Conservation (phyloP, 2,888 invertebrate species). For the Phyllotreta cruciferae region DNA sequence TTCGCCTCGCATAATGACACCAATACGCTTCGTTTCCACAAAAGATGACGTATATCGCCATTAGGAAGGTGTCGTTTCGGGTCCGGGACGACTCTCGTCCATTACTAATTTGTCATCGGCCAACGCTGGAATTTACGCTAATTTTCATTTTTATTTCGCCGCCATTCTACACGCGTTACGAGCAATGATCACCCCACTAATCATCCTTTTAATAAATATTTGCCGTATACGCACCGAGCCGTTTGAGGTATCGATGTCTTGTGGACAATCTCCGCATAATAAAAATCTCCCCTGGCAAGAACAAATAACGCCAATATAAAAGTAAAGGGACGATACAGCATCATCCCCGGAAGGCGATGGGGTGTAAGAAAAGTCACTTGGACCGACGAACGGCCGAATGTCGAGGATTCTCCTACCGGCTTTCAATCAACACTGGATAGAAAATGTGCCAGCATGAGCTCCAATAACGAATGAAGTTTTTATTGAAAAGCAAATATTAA, state of each 20-base stretch:
- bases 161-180: no score
- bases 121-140: constrained; percentile 46
- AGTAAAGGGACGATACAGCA: constrained; percentile 14
- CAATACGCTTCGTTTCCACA: constrained; percentile 54
- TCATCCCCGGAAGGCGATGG: constrained; percentile 16
- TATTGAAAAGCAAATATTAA: no score
- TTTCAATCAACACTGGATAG: neutral
- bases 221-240: no score
- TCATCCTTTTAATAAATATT: no score
- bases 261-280: no score
- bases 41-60: constrained; percentile 55
- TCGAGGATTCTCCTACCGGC: constrained; percentile 11
- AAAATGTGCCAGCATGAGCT: no score
- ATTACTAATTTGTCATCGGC: constrained; percentile 50
- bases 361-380: constrained; percentile 20
- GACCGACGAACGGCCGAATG: constrained; percentile 11
- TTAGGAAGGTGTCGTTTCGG: constrained; percentile 53
- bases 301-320: constrained; percentile 34
- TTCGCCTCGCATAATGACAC: constrained; percentile 51
- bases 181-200: no score
- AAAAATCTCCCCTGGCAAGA: constrained; percentile 15
- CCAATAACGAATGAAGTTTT: no score
- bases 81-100: constrained; percentile 50
- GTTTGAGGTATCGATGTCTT: neutral
- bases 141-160: constrained; percentile 49